Evolutionary conservation across 2,113 vertebrate genomes (phyloP).

Genomic region (Peromyscus californicus): DNA sequence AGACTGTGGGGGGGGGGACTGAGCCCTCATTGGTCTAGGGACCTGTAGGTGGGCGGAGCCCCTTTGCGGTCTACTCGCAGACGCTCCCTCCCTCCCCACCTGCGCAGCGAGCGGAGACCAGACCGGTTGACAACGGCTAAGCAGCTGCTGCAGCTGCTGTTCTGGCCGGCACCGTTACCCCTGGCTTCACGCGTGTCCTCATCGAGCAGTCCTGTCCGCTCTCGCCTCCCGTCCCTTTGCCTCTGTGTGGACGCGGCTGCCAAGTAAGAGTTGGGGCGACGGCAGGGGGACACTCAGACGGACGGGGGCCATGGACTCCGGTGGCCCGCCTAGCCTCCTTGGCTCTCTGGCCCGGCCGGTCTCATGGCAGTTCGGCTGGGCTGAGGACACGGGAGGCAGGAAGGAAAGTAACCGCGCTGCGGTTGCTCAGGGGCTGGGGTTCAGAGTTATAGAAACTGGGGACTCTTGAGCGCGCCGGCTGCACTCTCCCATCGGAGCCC

Average conservation of each 20-base stretch:
- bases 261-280: constrained; percentile 70
- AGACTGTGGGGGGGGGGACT: constrained; percentile 38
- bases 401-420: not conserved
- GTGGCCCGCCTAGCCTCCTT: not conserved
- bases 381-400: not conserved
- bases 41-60: constrained; percentile 61
- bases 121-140: constrained; percentile 60
- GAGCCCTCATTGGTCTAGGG: constrained; percentile 56
- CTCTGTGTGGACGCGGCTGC: constrained; percentile 39
- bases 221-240: not conserved
- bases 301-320: not conserved
- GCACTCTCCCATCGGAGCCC: not conserved
- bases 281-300: not conserved
- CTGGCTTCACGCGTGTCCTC: constrained; percentile 12
- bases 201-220: not conserved
- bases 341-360: not conserved
- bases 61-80: not conserved
- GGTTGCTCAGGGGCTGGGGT: not conserved
- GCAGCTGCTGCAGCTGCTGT: constrained; percentile 52
- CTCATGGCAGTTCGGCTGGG: not conserved
- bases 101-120: not conserved
- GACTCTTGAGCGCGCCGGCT: not conserved
- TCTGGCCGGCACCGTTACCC: constrained; percentile 65
- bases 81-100: constrained; percentile 35
- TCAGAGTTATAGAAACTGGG: not conserved